Evolutionary conservation across 2,113 vertebrate genomes (phyloP), one percentile per base, ranked within the genome.

Genomic region (Neopipo cinnamomea): DNA sequence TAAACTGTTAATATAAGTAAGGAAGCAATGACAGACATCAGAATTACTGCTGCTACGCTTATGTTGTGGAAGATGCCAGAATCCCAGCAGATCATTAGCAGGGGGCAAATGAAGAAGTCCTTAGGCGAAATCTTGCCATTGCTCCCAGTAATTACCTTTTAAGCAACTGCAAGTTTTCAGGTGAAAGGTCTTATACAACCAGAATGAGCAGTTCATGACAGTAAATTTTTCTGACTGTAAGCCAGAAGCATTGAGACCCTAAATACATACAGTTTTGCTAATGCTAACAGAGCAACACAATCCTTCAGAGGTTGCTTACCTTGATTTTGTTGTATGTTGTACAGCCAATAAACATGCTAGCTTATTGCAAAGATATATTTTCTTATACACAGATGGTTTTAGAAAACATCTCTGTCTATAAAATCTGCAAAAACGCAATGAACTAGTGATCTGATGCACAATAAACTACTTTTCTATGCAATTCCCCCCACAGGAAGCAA

Each of bases 161-260:
- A 89, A 75, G 27, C 86, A 76, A 73, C 66, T 18, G 56, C 77
- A 62, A 87, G 9, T 65, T 65, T 78, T 49, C 46, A 62, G 94
- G 92, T 67, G 80, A 94, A 96, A 95, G 91, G 83, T 92, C 88
- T 92, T 37, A n/a, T 56, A 68, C 52, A 77, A 58, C n/a, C n/a
- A 84, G 86, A 86, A 78, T 56, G 61, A 85, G 37, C 5, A 15
- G 68, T 72, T 81, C 22, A 3, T 68, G 80, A 82, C 76, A 89
- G 49, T 80, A 42, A 74, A 37, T 62, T 77, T 94, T 90, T 77
- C 88, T 76, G 56, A 68, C 61, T 8, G 1, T 35, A 87, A 75
- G 61, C 52, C 83, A 87, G 76, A 77, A 74, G 73, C 61, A 61
- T 0, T 2, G 17, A 78, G 72, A 86, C 52, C 52, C 61, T 73